phyloP scores from a whole-genome alignment of 2,888 invertebrate genomes.

The Ceriagrion tenellum region DNA sequence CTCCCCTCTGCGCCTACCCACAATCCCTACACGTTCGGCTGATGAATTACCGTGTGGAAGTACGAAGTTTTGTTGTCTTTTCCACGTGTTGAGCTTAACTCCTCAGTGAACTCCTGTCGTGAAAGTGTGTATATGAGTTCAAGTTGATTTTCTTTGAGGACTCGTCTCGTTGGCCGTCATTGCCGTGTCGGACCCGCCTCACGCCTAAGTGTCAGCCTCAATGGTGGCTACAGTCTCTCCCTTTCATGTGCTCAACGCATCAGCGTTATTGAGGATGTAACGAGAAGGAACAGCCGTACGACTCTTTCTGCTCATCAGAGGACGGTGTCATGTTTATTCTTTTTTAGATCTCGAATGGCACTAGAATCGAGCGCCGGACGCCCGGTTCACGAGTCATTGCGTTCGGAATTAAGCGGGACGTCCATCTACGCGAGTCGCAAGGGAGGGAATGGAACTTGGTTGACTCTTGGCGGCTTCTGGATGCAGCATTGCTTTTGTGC shows the following conservation, averaged over 20 bases:
- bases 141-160: not conserved
- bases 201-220: not conserved
- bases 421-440: not conserved
- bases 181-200: not conserved
- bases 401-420: not conserved
- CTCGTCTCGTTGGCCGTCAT: not conserved
- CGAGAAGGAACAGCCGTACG: not conserved
- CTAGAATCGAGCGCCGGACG: not conserved
- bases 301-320: not conserved
- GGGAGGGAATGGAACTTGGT: not conserved
- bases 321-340: not conserved
- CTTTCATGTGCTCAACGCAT: not conserved
- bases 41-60: too few relatives aligned
- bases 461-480: not conserved
- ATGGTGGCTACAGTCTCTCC: not conserved
- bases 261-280: not conserved
- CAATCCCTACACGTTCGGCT: too few relatives aligned
- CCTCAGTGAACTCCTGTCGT: too few relatives aligned
- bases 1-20: too few relatives aligned
- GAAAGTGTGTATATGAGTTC: not conserved
- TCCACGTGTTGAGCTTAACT: too few relatives aligned
- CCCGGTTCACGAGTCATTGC: not conserved
- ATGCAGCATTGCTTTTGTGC: not conserved
- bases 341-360: not conserved
- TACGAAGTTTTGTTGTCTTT: too few relatives aligned